These are phyloP conservation scores for Excalfactoria chinensis DNA, from an alignment of 2,113 vertebrate species.

Conservation along the genomic window DNA sequence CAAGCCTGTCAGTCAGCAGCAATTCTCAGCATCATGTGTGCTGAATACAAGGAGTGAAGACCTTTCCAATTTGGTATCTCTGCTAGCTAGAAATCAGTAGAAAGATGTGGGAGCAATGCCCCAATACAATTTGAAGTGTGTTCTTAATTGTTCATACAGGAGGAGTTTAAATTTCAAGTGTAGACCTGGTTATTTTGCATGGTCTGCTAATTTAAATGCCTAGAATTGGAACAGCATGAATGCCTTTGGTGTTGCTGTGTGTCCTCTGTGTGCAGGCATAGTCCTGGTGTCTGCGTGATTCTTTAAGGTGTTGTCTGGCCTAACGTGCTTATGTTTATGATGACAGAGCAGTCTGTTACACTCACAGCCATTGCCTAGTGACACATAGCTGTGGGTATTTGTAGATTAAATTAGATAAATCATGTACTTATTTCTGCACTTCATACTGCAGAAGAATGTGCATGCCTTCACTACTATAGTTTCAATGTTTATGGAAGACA, in stretches of 20 bases:
- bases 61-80: neutral
- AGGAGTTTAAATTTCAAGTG: neutral
- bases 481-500: neutral
- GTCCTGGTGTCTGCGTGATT: neutral
- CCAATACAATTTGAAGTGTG: neutral
- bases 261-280: neutral
- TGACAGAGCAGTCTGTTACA: neutral
- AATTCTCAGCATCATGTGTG: accelerated
- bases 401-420: neutral
- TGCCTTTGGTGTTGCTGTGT: neutral
- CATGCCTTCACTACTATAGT: neutral
- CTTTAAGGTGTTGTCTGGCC: neutral
- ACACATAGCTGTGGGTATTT: neutral
- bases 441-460: neutral
- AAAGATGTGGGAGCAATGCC: neutral
- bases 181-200: neutral
- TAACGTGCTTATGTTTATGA: accelerated
- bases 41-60: accelerated
- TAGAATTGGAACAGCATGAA: neutral
- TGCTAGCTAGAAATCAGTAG: neutral
- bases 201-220: neutral
- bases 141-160: neutral
- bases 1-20: neutral
- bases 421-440: neutral
- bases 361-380: neutral